Evolutionary conservation across 1,140 invertebrate genomes (phyloP).

Genomic region (Leptoteleia sp.): DNA sequence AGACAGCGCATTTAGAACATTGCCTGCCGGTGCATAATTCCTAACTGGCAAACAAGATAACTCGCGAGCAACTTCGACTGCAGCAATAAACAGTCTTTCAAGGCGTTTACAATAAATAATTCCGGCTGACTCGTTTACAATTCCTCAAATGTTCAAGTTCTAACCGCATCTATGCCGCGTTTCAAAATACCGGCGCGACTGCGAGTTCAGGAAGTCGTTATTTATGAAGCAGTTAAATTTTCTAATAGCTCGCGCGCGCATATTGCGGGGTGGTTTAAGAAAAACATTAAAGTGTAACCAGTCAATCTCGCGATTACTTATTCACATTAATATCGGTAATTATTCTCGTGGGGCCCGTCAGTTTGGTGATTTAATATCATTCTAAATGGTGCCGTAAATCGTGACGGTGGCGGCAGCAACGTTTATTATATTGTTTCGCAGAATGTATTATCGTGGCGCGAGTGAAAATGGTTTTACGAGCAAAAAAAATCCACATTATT

Average conservation of each 20-base stretch:
- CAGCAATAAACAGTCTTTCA: constrained; percentile 26
- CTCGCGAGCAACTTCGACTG: constrained; percentile 18
- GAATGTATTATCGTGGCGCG: no score
- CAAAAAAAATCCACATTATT: no score
- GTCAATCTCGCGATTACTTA: constrained; percentile 10
- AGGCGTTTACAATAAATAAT: constrained; percentile 54
- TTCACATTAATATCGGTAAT: constrained; percentile 12
- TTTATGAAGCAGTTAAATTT: constrained; percentile 39
- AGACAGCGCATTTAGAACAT: neutral
- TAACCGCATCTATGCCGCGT: constrained; percentile 23
- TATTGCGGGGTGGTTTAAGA: neutral
- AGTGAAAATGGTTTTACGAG: no score
- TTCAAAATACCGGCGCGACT: constrained; percentile 8
- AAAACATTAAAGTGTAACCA: constrained; percentile 16
- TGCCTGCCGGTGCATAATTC: constrained; percentile 18
- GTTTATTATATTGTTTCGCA: neutral
- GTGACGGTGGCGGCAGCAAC: neutral
- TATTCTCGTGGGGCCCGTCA: neutral
- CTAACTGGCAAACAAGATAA: constrained; percentile 21
- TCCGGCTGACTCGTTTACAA: constrained; percentile 18
- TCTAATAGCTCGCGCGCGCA: constrained; percentile 21
- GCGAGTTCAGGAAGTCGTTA: constrained; percentile 15
- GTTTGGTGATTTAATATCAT: neutral
- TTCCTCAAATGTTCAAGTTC: constrained; percentile 35
- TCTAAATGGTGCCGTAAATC: neutral